phyloP scores from a whole-genome alignment of 2,797 vertebrate species.

The Pipistrellus kuhlii region DNA sequence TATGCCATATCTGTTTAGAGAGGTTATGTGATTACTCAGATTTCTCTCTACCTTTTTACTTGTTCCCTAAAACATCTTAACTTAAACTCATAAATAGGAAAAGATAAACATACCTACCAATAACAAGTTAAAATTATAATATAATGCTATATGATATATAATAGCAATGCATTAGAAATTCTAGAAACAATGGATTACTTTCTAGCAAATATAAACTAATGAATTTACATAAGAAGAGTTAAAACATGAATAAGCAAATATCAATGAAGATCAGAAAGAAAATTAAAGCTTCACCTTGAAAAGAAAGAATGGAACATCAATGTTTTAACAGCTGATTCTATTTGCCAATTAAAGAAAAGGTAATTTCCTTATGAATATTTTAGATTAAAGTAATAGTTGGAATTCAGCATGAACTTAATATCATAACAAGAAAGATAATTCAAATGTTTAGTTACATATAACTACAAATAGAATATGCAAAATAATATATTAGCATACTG shows the following conservation, averaged over 20 bases:
- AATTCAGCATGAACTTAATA: not conserved
- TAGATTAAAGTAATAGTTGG: not conserved
- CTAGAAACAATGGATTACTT: not conserved
- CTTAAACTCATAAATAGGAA: not conserved
- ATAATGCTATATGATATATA: not conserved
- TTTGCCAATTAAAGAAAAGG: not conserved
- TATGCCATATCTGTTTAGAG: not conserved
- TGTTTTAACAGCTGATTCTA: not conserved
- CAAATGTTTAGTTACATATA: constrained; percentile 19
- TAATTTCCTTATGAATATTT: not conserved
- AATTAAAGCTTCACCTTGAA: not conserved
- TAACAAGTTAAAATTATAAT: not conserved
- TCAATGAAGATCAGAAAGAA: not conserved
- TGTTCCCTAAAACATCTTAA: not conserved
- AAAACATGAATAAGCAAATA: not conserved
- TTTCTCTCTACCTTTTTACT: not conserved
- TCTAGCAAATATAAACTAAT: not conserved
- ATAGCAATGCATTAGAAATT: not conserved
- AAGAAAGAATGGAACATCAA: not conserved
- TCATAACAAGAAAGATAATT: constrained; percentile 3
- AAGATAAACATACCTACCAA: not conserved
- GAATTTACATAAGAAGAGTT: not conserved
- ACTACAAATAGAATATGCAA: not conserved
- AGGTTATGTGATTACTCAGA: not conserved
- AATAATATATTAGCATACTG: not conserved